phyloP scores from a whole-genome alignment of 2,888 invertebrate genomes.

The Sycophila texana region DNA sequence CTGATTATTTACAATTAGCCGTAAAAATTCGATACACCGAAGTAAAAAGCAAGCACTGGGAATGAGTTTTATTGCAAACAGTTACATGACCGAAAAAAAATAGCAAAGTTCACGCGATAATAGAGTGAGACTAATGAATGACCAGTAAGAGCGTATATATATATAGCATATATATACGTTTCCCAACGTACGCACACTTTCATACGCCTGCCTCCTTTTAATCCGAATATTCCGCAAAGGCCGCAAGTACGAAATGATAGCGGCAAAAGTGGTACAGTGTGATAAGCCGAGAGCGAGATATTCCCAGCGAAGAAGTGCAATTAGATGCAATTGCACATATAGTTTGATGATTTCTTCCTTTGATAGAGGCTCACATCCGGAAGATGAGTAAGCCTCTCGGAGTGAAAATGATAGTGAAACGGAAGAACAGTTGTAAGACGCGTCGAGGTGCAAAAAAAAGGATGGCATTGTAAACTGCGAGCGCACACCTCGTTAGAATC shows the following conservation, averaged over 20 bases:
- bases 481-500: not conserved
- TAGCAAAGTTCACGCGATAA: constrained; percentile 57
- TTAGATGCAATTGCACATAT: not conserved
- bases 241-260: no score
- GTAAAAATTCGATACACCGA: not conserved
- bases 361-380: not conserved
- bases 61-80: constrained; percentile 59
- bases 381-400: not conserved
- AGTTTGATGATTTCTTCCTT: constrained; percentile 12
- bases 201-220: not conserved
- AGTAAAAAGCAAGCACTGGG: constrained; percentile 32
- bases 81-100: constrained; percentile 64
- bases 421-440: constrained; percentile 11
- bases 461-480: not conserved
- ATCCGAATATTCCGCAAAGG: not conserved
- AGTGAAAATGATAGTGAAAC: constrained; percentile 68
- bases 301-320: no score
- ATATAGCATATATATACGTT: not conserved
- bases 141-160: constrained; percentile 62
- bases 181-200: not conserved
- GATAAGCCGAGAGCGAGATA: no score
- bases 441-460: not conserved
- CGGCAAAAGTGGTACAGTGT: no score
- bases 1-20: no score
- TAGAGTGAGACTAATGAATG: constrained; percentile 62